phyloP scores from a whole-genome alignment of 2,113 vertebrate species.

The Pseudorectes ferrugineus region DNA sequence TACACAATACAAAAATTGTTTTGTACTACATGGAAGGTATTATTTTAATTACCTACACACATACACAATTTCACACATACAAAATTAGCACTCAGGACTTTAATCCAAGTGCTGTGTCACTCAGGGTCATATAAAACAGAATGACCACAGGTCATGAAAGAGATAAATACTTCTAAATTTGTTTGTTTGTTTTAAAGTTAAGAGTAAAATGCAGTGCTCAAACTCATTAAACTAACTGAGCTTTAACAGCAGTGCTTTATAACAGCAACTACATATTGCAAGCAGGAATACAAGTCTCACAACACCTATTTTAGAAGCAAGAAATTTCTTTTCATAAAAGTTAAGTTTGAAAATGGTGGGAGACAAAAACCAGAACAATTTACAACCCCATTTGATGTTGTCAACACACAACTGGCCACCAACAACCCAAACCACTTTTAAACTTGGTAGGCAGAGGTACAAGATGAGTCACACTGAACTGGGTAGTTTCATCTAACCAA shows the following conservation, averaged over 20 bases:
- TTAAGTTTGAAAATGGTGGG: neutral
- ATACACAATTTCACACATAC: neutral
- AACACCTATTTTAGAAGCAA: neutral
- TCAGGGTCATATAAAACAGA: neutral
- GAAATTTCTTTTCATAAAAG: neutral
- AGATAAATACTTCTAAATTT: neutral
- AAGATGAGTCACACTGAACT: neutral
- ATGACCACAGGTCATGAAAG: neutral
- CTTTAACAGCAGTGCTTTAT: neutral
- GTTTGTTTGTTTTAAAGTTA: neutral
- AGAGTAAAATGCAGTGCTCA: neutral
- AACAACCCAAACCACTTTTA: neutral
- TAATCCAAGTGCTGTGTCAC: neutral
- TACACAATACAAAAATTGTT: neutral
- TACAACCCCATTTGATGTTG: neutral
- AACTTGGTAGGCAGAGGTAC: neutral
- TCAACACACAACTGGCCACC: neutral
- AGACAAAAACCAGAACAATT: neutral
- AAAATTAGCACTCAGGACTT: neutral
- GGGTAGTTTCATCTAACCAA: neutral
- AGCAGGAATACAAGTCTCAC: neutral
- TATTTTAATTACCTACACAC: neutral
- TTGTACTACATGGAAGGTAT: neutral
- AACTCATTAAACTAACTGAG: neutral
- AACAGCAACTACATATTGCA: neutral